Base-by-base conservation (phyloP, 2,888 invertebrate species). In the Plagodis dolabraria region DNA sequence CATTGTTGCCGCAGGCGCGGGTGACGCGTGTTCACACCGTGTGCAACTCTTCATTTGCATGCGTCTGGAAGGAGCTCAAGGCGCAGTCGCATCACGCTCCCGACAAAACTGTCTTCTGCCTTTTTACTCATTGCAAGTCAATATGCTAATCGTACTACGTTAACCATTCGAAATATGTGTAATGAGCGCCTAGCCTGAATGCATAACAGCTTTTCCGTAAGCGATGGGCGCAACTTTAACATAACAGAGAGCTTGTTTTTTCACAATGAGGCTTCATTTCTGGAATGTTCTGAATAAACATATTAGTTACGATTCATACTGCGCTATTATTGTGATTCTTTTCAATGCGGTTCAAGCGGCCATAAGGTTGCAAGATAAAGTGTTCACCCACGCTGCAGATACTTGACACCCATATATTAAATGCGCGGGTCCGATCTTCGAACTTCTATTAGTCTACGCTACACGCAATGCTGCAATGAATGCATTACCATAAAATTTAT, bases 401-500 rank as follows among this genome's bases (percentile, higher is more conserved):
- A 86, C 86, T 86, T 80, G 82, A 82, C 70, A 77, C 77, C 86
- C 85, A 80, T 79, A 85, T 79, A 87, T 65, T 60, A 65, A 65
- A 67, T 63, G 65, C 67, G 64, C 64, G 64, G 59, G 60, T 85
- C 74, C 71, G 74, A 77, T 80, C 75, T 79, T 77, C 71, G 75
- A 79, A 79, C 81, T 78, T 80, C 82, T 77, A 80, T 79, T 75
- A 72, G 70, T 79, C 79, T 79, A 76, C 71, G 78, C 79, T 77
- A 77, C 71, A 76, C 74, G 78, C 77, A 79, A 76, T 75, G 77
- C 79, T 71, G 75, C 78, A 82, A 79, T 76, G 74, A 74, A 79
- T 81, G 81, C 82, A 85, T 86, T 82, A 86, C 73, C 84, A 87
- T 86, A 85, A 85, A 85, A 82, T 79, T 76, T 82, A 85, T 86